Base-by-base conservation (phyloP, 2,888 invertebrate species). In the Tanypteryx hageni region DNA sequence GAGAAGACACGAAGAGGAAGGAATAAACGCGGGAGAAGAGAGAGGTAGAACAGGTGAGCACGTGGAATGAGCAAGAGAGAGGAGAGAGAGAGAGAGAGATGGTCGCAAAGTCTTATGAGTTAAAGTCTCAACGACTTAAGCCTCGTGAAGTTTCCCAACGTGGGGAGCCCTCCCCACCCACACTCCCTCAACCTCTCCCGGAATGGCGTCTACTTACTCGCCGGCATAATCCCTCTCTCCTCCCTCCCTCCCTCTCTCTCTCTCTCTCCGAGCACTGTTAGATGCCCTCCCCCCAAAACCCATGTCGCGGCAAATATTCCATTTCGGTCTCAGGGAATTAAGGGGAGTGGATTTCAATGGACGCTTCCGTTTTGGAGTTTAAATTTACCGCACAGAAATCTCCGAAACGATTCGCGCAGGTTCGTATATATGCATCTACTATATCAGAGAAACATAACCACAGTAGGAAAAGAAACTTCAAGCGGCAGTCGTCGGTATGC, bases 41-140 rank as follows among this genome's bases (percentile, higher is more conserved):
- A 68, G 22, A n/a, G 22, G 18, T 9, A 11, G 68, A 76, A 27
- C 76, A 27, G 3, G 22, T 27, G 27, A 76, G 76, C 22, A 27
- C 27, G 76, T 27, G 22, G 68, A 18, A 68, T 18, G 10, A 68
- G 68, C n/a, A 68, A 27, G 76, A 76, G 76, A 76, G 76, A 76
- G 27, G 9, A 18, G 18, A 18, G 68, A 27, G 11, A 11, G 22
- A 27, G 22, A 18, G 2, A 18, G 22, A 27, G 22, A 18, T 27
- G 76, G 76, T 76, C 22, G 76, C 76, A 76, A 76, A 76, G 27
- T 27, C 76, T 76, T 27, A 76, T 22, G 76, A 76, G 76, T 76
- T 76, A 27, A 44, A 44, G 76, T 76, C 76, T 68, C 68, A 68
- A 68, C 68, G 68, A 68, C 68, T 76, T 76, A 76, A 76, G 76